Conservation (phyloP, 2,888 invertebrate genomes). For the Pachydiplax longipennis region DNA sequence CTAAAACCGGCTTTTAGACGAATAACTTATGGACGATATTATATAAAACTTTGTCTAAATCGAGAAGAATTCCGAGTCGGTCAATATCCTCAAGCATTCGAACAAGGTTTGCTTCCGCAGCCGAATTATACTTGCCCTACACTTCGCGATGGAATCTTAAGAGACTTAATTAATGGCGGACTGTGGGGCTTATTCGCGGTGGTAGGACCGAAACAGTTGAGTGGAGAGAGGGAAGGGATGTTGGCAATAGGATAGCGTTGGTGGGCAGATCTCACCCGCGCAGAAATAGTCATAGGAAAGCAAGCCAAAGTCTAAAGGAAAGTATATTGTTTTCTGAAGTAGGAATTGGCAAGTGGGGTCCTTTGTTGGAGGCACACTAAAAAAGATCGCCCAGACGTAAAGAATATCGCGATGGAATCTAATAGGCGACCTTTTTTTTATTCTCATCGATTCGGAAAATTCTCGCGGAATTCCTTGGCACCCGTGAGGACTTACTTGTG, state of each 20-base stretch:
- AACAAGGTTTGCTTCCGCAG: background rate
- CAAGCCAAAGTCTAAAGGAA: slow-evolving; percentile 31
- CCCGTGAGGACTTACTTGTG: background rate
- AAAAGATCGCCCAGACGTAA: background rate
- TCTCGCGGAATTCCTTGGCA: background rate
- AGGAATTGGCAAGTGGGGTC: background rate
- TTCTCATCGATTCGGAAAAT: background rate
- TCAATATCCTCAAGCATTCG: background rate
- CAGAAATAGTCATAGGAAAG: slow-evolving; percentile 30
- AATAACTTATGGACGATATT: too few species aligned
- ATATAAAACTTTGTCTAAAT: too few species aligned
- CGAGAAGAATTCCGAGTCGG: too few species aligned
- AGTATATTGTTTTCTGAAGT: slow-evolving; percentile 10
- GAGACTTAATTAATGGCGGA: background rate
- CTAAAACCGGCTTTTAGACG: too few species aligned
- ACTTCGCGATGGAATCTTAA: background rate
- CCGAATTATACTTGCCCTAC: background rate
- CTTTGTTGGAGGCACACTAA: background rate
- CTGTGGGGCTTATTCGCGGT: background rate
- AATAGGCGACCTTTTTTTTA: background rate
- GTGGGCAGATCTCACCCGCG: background rate
- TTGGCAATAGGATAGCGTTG: background rate
- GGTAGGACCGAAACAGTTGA: background rate
- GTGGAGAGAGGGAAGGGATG: background rate
- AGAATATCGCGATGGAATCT: background rate